Evolutionary conservation across 2,888 invertebrate species (phyloP), one percentile per base, ranked within the genome.

Genomic region (Ommatoiulus sabulosus): DNA sequence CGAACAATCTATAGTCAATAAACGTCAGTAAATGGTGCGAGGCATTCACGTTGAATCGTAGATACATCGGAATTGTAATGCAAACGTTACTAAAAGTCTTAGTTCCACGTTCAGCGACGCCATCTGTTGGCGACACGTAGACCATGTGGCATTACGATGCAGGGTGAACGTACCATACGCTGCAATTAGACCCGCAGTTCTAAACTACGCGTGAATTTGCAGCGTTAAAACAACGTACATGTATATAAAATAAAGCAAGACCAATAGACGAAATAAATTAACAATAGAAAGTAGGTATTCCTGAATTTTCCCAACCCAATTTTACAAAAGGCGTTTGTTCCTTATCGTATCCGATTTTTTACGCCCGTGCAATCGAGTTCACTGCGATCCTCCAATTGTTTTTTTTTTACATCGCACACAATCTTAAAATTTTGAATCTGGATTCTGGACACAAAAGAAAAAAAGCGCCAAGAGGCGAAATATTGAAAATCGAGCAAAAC

Each of bases 231-330:
- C 63, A 17, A 63, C n/a, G 63, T 63, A n/a, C n/a, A n/a, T n/a
- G n/a, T n/a, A n/a, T n/a, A n/a, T n/a, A n/a, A 15, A 17, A 17
- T 63, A 63, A n/a, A 63, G n/a, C 63, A 6, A 63, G 20, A 63
- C 63, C n/a, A 63, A 63, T n/a, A 63, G n/a, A 63, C 63, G n/a
- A 63, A 63, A 63, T 63, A 17, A 63, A 63, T 63, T 63, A 63
- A 63, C 63, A 63, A 63, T 63, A 63, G 63, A 63, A 57, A 57
- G 4, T 5, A 7, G n/a, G n/a, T n/a, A n/a, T 63, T 63, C n/a
- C 0, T 63, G 20, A 63, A 20, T 63, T 63, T 63, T 63, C 63
- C n/a, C 63, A 63, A 63, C 63, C 63, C 63, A 63, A n/a, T 63
- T 63, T 63, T 63, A 63, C 20, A 63, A n/a, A 5, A 6, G 20